Base-by-base conservation (phyloP, 2,888 invertebrate species). In the Acrocyrtus sp. region DNA sequence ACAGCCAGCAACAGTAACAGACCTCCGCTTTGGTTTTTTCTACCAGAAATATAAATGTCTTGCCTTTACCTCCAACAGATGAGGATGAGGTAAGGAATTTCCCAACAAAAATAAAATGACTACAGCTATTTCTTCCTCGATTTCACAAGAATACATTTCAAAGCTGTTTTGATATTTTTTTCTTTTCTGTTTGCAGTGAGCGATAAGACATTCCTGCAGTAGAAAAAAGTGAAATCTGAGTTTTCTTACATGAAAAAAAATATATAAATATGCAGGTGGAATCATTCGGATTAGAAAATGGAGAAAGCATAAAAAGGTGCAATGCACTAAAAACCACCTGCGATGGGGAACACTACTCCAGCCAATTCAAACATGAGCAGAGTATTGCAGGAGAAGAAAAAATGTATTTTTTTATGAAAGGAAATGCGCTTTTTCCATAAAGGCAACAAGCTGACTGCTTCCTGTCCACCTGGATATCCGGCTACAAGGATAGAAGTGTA, bases 121-220 rank as follows among this genome's bases (percentile, higher is more conserved):
- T 34, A 8, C 12, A 34, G 34, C 34, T 12, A 12, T 34, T 34
- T 34, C 34, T 34, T 34, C 34, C 34, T 34, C 12, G 6, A 34
- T 34, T 34, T 34, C 5, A 8, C 34, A 34, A 34, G 12, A 5
- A 5, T 8, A 12, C 27, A 19, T 57, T 24, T 57, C n/a, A n/a
- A 57, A 57, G 43, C 29, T 57, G 22, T 57, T 57, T 57, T 57
- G 22, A 26, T 27, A 27, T 43, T 58, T 58, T 45, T 58, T 58
- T 51, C 51, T 22, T 51, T 27, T 27, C 51, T n/a, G n/a, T n/a
- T n/a, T n/a, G n/a, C n/a, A n/a, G n/a, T n/a, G n/a, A n/a, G n/a
- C n/a, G n/a, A n/a, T n/a, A n/a, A n/a, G n/a, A n/a, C n/a, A n/a
- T n/a, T n/a, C n/a, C n/a, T n/a, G n/a, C 34, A 34, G 12, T 34